These are phyloP conservation scores for Trematocara macrostoma DNA, from an alignment of 2,113 vertebrate species.

Conservation along the genomic window DNA sequence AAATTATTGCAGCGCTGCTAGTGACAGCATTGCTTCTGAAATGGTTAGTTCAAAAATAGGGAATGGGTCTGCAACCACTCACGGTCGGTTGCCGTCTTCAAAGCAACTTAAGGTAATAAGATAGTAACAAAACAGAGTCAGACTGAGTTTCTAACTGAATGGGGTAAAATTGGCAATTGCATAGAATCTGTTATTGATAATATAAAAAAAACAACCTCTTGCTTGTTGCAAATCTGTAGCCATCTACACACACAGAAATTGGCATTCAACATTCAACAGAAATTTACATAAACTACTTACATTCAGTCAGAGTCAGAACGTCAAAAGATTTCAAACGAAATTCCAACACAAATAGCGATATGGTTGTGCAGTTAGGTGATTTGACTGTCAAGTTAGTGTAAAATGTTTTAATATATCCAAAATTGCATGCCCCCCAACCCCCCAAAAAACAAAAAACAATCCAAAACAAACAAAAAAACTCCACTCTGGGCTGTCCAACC, in stretches of 20 bases:
- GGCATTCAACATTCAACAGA: not conserved
- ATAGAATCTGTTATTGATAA: not conserved
- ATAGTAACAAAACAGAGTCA: not conserved
- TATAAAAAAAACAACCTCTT: not conserved
- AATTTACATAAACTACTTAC: not conserved
- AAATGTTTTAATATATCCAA: not conserved
- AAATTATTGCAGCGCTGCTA: not conserved
- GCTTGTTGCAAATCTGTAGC: not conserved
- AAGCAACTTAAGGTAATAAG: not conserved
- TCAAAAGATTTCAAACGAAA: accelerated
- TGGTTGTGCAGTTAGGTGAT: not conserved
- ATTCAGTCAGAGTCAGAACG: not conserved
- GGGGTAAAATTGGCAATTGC: not conserved
- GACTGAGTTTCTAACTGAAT: not conserved
- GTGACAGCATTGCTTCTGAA: not conserved
- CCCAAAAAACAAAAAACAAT: not conserved
- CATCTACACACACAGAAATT: not conserved
- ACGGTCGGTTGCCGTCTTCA: not conserved
- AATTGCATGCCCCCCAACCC: not conserved
- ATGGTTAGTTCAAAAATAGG: not conserved
- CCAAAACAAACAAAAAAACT: not conserved
- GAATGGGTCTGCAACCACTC: not conserved
- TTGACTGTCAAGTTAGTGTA: not conserved
- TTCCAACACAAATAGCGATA: not conserved
- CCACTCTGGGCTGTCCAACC: not conserved